Base-by-base conservation (phyloP, 2,888 invertebrate species). In the Panorpa germanica region DNA sequence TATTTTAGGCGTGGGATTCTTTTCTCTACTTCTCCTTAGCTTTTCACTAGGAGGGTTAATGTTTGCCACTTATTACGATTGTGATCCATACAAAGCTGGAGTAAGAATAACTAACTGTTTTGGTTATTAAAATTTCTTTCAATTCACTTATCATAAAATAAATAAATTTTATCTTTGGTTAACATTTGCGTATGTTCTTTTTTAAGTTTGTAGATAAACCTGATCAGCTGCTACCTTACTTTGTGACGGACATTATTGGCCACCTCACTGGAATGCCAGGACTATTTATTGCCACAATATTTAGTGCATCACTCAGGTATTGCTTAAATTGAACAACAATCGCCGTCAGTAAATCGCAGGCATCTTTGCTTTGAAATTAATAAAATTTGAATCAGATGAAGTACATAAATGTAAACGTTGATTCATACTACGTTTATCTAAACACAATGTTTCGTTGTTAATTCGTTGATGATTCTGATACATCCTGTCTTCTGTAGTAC, bases 281-380 rank as follows among this genome's bases (percentile, higher is more conserved):
- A 0, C 40, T 70, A n/a, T 67, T 70, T 39, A 61, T 67, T 1
- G 64, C 69, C 3, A 63, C 65, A 22, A 55, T 70, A 2, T 68
- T 69, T 38, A 64, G 66, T 41, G 70, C 66, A 1, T 63, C 67
- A 2, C 46, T 70, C 18, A 63, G 63, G 48, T 48, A 35, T 17
- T 7, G 18, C 16, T 12, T 16, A 23, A n/a, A n/a, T n/a, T n/a
- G n/a, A n/a, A n/a, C n/a, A n/a, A n/a, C n/a, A n/a, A n/a, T n/a
- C n/a, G n/a, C n/a, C n/a, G n/a, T n/a, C n/a, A n/a, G n/a, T n/a
- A n/a, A n/a, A n/a, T n/a, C n/a, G n/a, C n/a, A n/a, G n/a, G n/a
- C n/a, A n/a, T n/a, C n/a, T n/a, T n/a, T n/a, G n/a, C n/a, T n/a
- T n/a, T n/a, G n/a, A n/a, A n/a, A n/a, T n/a, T n/a, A n/a, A n/a